These are phyloP conservation scores for Aeoliscus strigatus DNA, from an alignment of 2,797 vertebrate genomes.

Conservation along the genomic window DNA sequence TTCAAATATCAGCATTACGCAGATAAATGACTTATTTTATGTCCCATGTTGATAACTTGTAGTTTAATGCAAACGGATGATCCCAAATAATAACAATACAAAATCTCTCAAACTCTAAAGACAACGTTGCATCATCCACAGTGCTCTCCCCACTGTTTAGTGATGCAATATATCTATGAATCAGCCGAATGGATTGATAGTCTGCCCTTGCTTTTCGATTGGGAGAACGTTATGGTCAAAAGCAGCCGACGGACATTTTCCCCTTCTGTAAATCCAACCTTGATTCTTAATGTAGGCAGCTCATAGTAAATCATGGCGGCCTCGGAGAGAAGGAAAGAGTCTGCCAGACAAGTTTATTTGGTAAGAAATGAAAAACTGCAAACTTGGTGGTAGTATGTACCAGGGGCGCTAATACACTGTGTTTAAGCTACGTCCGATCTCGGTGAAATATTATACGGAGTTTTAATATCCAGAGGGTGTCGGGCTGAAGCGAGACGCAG, in stretches of 20 bases:
- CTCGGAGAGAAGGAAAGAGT: conserved; percentile 19
- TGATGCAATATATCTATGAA: conserved; percentile 4
- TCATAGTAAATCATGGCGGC: conserved; percentile 40
- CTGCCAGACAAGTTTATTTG: conserved; percentile 49
- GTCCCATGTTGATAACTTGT: no score
- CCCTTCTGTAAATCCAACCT: conserved; percentile 44
- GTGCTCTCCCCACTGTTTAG: not conserved
- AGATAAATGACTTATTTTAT: no score
- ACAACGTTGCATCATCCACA: no score
- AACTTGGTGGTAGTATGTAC: conserved; percentile 78
- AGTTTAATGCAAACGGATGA: no score
- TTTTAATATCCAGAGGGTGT: conserved; percentile 80
- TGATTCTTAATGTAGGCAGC: conserved; percentile 40
- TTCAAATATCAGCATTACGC: no score
- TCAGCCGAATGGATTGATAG: conserved; percentile 24
- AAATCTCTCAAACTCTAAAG: no score
- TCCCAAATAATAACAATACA: no score
- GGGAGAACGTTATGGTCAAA: conserved; percentile 11
- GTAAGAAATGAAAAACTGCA: conserved; percentile 56
- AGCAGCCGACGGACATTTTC: no score
- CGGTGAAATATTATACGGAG: conserved; percentile 70
- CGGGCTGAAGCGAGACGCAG: conserved; percentile 66
- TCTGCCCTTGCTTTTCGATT: conserved; percentile 21
- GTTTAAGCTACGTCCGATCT: conserved; percentile 79
- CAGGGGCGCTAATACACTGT: conserved; percentile 76